These are phyloP conservation scores for Xiphorhynchus elegans DNA, from an alignment of 2,113 vertebrate species.

Conservation along the genomic window DNA sequence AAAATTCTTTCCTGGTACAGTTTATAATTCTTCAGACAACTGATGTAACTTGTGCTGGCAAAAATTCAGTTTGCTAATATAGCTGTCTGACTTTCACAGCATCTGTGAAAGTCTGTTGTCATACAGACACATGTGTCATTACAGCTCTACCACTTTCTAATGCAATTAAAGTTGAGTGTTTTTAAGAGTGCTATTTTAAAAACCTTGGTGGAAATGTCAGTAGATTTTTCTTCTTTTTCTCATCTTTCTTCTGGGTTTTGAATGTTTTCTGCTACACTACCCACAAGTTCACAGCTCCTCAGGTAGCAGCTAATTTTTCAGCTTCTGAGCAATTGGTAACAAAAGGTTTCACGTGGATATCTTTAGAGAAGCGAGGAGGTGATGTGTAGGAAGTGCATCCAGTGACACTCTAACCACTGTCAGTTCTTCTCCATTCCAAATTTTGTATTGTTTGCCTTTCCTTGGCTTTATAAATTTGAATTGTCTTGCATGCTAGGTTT, in stretches of 20 bases:
- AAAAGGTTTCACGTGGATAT: background rate
- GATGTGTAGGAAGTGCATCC: background rate
- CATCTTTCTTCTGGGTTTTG: background rate
- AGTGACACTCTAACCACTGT: background rate
- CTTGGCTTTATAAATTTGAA: background rate
- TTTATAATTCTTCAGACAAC: background rate
- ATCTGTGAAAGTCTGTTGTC: conserved; percentile 5
- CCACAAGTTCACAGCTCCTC: background rate
- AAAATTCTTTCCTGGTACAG: background rate
- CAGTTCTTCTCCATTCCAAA: background rate
- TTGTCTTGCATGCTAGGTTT: background rate
- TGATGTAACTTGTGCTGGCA: background rate
- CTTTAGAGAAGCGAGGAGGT: background rate
- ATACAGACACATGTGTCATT: background rate
- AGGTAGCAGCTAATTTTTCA: background rate
- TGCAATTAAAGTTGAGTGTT: background rate
- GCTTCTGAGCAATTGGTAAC: background rate
- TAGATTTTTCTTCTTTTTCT: background rate
- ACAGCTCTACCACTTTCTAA: background rate
- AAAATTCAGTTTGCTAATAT: background rate
- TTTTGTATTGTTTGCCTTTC: background rate
- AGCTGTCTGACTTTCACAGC: background rate
- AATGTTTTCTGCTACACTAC: background rate
- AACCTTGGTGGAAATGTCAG: background rate
- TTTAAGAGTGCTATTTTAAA: background rate